These are phyloP conservation scores for Harlomillsia oculata DNA, from an alignment of 1,140 invertebrate genomes.

Conservation along the genomic window DNA sequence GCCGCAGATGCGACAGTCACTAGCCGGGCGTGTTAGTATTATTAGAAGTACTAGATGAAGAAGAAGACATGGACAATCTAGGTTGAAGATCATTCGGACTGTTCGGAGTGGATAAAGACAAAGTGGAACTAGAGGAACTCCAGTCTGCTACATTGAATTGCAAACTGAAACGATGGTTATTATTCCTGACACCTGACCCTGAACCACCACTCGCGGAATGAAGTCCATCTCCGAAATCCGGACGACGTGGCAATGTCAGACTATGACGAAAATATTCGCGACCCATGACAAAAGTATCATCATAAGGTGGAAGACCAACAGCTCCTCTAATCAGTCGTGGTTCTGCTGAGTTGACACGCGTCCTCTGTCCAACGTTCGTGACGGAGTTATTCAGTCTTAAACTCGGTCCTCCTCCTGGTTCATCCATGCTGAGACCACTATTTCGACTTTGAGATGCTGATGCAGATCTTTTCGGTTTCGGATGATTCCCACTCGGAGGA, in stretches of 20 bases:
- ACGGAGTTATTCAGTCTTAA: conserved; percentile 10
- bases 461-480: too few species aligned
- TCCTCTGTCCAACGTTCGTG: background rate
- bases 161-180: conserved; percentile 26
- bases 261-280: conserved; percentile 25
- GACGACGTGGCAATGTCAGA: conserved; percentile 25
- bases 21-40: conserved; percentile 6
- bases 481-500: too few species aligned
- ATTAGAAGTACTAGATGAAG: conserved; percentile 16
- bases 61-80: conserved; percentile 9
- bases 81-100: conserved; percentile 7
- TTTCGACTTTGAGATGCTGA: too few species aligned
- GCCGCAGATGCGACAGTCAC: too few species aligned
- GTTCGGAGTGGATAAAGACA: conserved; percentile 26
- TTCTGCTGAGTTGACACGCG: background rate
- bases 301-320: conserved; percentile 17
- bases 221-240: background rate
- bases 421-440: too few species aligned
- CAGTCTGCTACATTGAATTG: conserved; percentile 27
- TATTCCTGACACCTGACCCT: background rate
- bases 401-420: conserved; percentile 13
- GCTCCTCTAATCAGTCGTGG: background rate
- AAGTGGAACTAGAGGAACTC: conserved; percentile 31
- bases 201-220: background rate
- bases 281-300: conserved; percentile 6